Base-by-base conservation (phyloP, 1,140 invertebrate genomes). In the Aradophagus sp. region DNA sequence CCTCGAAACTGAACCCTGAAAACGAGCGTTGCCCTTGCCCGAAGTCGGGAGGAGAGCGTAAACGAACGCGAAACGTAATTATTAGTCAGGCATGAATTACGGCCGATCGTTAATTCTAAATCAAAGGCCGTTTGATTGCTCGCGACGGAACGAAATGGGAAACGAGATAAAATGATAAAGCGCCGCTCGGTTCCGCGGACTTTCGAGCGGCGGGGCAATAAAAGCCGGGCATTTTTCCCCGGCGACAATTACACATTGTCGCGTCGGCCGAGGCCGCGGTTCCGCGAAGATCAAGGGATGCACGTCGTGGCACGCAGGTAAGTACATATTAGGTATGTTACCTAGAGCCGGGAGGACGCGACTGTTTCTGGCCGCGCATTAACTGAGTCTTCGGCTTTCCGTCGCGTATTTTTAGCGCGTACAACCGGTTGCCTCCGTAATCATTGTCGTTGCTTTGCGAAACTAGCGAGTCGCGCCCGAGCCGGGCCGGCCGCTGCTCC, bases 381-480 rank as follows among this genome's bases (percentile, higher is more conserved):
- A 80, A 80, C 77, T 62, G 77, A 78, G 71, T 77, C 69, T 77
- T 77, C 58, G 69, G 63, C 75, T 71, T 77, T 78, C 66, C 69
- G 74, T 77, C 71, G 73, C 75, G 77, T 76, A 83, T 84, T 85
- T 85, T 84, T 84, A 83, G 78, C 76, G 73, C 72, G 73, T 76
- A 76, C 82, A 85, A 84, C 84, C 83, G 83, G 84, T 84, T 84
- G 79, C 77, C 73, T 73, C 75, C 61, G 79, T 75, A 79, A 84
- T 84, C 82, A 84, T 83, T 84, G 82, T 85, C 82, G 80, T 83
- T 75, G 80, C 77, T 83, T 82, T 79, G 79, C 80, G 73, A 82
- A 81, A 82, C 77, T 74, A 62, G 68, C 75, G 65, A 80, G 76
- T 77, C 74, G 72, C 71, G 71, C 62, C 50, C 42, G 65, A 36